phyloP scores from a whole-genome alignment of 37 sponge, comb jelly and placozoan species.

The Ephydatia muelleri region DNA sequence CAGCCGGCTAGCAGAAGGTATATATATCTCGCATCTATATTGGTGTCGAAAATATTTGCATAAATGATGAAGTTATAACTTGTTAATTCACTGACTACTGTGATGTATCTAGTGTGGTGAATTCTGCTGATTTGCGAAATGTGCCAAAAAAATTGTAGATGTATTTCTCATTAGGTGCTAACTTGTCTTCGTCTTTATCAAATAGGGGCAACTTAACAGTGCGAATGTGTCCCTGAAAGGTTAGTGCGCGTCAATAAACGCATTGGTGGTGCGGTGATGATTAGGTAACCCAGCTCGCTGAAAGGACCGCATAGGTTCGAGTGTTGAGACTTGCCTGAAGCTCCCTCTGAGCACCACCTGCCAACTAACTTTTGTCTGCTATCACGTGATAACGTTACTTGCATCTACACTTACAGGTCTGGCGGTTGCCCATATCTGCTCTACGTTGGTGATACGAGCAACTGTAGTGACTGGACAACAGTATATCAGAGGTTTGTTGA shows the following conservation, averaged over 20 bases:
- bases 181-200: too few species aligned
- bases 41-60: background rate
- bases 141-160: background rate
- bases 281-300: slow-evolving; percentile 76
- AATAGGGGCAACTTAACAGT: too few species aligned
- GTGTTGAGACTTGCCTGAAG: background rate
- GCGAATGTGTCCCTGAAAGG: too few species aligned
- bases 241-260: background rate
- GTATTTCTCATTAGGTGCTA: too few species aligned
- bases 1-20: too few species aligned
- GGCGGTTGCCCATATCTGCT: too few species aligned
- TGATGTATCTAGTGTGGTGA: background rate
- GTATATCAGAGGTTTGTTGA: background rate
- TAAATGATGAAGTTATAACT: background rate
- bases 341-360: background rate
- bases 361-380: background rate
- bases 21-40: background rate
- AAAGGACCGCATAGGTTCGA: slow-evolving; percentile 7
- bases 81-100: background rate
- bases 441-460: too few species aligned
- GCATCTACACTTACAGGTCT: too few species aligned
- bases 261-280: slow-evolving; percentile 54
- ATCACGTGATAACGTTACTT: background rate
- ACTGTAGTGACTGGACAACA: too few species aligned
- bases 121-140: background rate